Percentiles rank a stretch among this genome's conserved stretches.
Conservation (phyloP, 2,888 invertebrate genomes). For the Coecobrya sp. region DNA sequence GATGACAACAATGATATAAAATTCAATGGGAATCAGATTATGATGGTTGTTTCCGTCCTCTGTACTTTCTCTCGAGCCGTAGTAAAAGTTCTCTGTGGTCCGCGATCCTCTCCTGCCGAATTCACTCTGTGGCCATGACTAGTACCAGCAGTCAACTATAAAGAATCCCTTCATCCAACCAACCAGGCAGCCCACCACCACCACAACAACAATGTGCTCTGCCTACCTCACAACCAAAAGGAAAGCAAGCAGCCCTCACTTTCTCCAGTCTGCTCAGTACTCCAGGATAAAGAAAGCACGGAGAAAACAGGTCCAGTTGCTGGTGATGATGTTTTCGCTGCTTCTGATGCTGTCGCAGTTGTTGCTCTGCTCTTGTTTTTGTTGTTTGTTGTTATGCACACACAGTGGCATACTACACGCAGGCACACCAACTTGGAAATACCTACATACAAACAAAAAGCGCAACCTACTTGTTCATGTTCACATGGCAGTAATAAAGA, state of each 20-base stretch:
- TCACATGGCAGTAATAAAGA: constrained; percentile 57
- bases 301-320: not conserved
- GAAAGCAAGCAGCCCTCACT: not conserved
- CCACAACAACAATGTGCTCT: not conserved
- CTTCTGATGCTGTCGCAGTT: constrained; percentile 18
- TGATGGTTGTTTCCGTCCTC: constrained; percentile 4
- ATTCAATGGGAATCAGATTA: constrained; percentile 28
- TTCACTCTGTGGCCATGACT: constrained; percentile 37
- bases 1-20: constrained; percentile 41
- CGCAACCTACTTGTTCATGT: not conserved
- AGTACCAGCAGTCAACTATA: constrained; percentile 18
- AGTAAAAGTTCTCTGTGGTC: constrained; percentile 11
- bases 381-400: not conserved
- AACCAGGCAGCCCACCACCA: not conserved
- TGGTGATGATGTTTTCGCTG: not conserved
- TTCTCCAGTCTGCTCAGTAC: not conserved
- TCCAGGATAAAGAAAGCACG: not conserved
- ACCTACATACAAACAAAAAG: not conserved
- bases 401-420: not conserved
- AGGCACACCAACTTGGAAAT: not conserved
- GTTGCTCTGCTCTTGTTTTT: constrained; percentile 33
- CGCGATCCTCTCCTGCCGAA: constrained; percentile 43
- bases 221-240: not conserved
- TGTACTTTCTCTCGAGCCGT: not conserved
- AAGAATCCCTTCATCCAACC: not conserved